Conservation (phyloP, 2,888 invertebrate species). For the Trichacis sp. region DNA sequence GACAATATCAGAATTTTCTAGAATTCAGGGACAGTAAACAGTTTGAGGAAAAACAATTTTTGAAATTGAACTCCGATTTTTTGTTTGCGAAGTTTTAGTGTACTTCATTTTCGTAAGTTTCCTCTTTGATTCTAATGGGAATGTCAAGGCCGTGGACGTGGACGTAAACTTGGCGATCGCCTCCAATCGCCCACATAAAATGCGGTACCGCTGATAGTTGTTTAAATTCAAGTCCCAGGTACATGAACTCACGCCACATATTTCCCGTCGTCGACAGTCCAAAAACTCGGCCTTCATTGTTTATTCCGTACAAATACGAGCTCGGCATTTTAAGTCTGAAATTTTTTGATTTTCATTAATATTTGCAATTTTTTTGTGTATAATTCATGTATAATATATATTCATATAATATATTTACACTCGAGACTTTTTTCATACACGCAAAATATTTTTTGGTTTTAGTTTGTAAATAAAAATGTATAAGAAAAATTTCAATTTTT, state of each 20-base stretch:
- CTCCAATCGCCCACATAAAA: slow-evolving; percentile 93
- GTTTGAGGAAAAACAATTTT: no score
- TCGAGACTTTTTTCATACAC: no score
- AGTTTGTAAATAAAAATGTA: no score
- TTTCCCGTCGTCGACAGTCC: slow-evolving; percentile 84
- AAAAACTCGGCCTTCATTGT: slow-evolving; percentile 90
- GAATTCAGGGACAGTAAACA: no score
- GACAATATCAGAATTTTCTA: slow-evolving; percentile 4
- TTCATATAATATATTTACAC: no score
- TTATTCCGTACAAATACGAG: slow-evolving; percentile 84
- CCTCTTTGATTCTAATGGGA: slow-evolving; percentile 90
- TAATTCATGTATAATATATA: no score
- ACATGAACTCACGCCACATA: slow-evolving; percentile 89
- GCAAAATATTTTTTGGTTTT: no score
- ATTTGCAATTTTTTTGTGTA: no score
- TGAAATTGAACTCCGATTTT: no score
- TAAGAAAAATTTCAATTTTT: no score
- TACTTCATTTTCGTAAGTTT: slow-evolving; percentile 92
- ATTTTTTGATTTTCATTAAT: no score
- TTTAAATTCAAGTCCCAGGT: slow-evolving; percentile 89
- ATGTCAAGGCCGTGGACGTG: slow-evolving; percentile 91
- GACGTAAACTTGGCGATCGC: slow-evolving; percentile 92
- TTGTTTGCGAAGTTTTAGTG: no score
- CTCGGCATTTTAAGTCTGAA: slow-evolving; percentile 73
- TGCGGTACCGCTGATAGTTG: slow-evolving; percentile 86